Conservation (phyloP, 2,888 invertebrate genomes). For the Opisthograptis luteolata region DNA sequence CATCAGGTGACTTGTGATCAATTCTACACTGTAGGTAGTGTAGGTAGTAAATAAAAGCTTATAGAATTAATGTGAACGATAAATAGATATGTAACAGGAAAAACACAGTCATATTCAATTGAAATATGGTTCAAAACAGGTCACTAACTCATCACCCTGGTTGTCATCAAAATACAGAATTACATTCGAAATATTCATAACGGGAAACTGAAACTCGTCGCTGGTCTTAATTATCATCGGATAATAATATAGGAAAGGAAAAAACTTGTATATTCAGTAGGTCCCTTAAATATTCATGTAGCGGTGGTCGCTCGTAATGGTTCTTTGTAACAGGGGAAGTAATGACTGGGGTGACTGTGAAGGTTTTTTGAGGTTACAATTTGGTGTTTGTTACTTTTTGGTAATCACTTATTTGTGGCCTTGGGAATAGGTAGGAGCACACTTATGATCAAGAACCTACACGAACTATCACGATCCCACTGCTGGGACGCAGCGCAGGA, state of each 20-base stretch:
- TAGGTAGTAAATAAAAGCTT: no score
- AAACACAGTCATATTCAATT: no score
- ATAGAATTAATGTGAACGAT: no score
- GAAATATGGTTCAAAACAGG: not conserved
- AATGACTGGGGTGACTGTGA: conserved; percentile 29
- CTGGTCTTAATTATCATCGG: conserved; percentile 50
- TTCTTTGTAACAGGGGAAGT: conserved; percentile 31
- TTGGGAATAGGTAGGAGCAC: no score
- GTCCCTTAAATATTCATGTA: conserved; percentile 58
- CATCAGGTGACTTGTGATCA: no score
- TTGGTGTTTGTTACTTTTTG: not conserved
- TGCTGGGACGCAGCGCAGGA: no score
- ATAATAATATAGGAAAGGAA: conserved; percentile 49
- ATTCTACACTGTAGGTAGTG: no score
- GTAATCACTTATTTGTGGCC: no score
- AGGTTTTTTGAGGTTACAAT: conserved; percentile 7
- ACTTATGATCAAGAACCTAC: no score
- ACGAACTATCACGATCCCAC: no score
- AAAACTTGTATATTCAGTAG: conserved; percentile 48
- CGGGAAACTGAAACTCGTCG: conserved; percentile 21
- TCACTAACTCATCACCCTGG: conserved; percentile 9
- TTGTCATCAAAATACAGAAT: conserved; percentile 22
- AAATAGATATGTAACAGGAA: no score
- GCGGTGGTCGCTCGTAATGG: conserved; percentile 43
- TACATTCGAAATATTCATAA: conserved; percentile 28